Evolutionary conservation across 2,797 vertebrate species (phyloP).

Genomic region (Huso huso): DNA sequence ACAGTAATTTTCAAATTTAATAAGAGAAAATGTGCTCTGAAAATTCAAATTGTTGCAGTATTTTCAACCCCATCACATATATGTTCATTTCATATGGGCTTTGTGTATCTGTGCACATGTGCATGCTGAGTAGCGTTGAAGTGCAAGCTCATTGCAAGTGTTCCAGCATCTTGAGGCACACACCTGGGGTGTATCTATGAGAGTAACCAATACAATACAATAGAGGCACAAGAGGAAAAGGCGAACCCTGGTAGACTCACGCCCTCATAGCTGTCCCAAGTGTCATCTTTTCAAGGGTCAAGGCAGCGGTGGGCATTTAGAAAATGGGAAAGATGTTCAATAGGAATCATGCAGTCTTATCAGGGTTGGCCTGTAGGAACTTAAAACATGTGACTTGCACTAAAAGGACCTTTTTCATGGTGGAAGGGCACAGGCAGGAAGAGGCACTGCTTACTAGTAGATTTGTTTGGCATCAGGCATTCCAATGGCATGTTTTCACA

Average conservation of each 20-base stretch:
- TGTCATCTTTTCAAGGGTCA: slow-evolving; percentile 15
- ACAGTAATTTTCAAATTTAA: slow-evolving; percentile 7
- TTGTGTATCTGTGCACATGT: slow-evolving; percentile 12
- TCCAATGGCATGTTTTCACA: not conserved
- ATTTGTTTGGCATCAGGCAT: not conserved
- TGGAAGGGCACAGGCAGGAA: not conserved
- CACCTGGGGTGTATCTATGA: slow-evolving; percentile 20
- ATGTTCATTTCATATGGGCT: slow-evolving; percentile 26
- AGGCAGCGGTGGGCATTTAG: slow-evolving; percentile 34
- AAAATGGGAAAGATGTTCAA: slow-evolving; percentile 32
- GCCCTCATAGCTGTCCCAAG: slow-evolving; percentile 7
- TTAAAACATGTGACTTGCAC: slow-evolving; percentile 36
- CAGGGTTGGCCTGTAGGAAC: slow-evolving; percentile 34
- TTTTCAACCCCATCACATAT: slow-evolving; percentile 21
- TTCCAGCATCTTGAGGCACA: slow-evolving; percentile 18
- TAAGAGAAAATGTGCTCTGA: slow-evolving; percentile 3
- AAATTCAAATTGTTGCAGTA: not conserved
- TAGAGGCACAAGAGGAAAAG: slow-evolving; percentile 11
- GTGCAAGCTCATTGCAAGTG: slow-evolving; percentile 19
- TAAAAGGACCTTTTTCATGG: slow-evolving; percentile 40
- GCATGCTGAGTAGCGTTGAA: slow-evolving; percentile 19
- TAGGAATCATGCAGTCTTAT: slow-evolving; percentile 42
- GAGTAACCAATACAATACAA: slow-evolving; percentile 17
- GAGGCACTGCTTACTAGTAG: not conserved
- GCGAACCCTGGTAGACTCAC: slow-evolving; percentile 29